Conservation (phyloP, 2,797 vertebrate species). For the Ctenopoma multispine region DNA sequence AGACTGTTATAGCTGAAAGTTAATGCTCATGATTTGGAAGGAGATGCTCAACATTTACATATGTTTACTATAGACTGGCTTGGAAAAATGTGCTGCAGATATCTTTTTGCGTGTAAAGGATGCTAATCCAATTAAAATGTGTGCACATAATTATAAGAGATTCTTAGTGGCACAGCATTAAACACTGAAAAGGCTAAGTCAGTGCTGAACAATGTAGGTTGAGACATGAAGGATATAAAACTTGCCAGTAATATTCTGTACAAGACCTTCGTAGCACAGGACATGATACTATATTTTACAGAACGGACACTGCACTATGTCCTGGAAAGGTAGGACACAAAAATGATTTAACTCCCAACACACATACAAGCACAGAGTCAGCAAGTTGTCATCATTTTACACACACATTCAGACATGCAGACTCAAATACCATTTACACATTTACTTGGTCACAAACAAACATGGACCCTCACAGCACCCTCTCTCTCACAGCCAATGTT, state of each 20-base stretch:
- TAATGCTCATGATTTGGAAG: neutral
- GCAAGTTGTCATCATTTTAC: neutral
- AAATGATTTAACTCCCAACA: conserved; percentile 3
- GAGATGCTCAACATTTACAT: neutral
- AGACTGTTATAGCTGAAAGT: neutral
- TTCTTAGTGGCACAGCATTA: conserved; percentile 6
- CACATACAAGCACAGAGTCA: neutral
- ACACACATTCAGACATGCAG: neutral
- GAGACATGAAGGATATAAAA: conserved; percentile 27
- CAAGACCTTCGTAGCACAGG: conserved; percentile 28
- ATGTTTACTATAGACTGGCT: neutral
- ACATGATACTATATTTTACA: conserved; percentile 5
- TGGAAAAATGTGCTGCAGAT: conserved; percentile 9
- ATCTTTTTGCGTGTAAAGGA: conserved; percentile 4
- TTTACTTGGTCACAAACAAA: neutral
- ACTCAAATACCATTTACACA: neutral
- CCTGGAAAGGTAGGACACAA: conserved; percentile 10
- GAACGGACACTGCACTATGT: neutral
- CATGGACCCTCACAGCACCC: conserved; percentile 3
- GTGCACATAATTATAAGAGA: conserved; percentile 8
- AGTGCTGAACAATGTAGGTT: conserved; percentile 6
- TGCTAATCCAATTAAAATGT: neutral
- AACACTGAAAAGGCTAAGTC: conserved; percentile 20
- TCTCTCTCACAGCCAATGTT: conserved; percentile 3
- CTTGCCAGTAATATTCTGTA: neutral